Base-by-base conservation (phyloP, 2,797 vertebrate genomes). In the Gila robusta region DNA sequence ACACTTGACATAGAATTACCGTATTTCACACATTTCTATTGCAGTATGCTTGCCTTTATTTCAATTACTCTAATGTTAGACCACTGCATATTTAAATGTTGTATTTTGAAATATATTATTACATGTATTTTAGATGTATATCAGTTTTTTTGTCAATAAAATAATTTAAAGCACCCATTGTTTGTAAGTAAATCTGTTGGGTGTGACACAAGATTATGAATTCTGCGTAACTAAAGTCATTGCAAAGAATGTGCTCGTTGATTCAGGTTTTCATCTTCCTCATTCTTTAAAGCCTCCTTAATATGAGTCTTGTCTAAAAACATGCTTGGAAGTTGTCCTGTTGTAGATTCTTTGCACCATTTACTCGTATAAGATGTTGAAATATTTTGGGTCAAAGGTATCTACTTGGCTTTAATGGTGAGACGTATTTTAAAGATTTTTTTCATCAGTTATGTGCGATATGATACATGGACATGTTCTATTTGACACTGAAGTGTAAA, bases 71-170 rank as follows among this genome's bases (percentile, higher is more conserved):
- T 69, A 39, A 64, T 86, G 41, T 83, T 80, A 85, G 78, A 81
- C 28, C 79, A 85, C 79, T 85, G 59, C 86, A 79, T 89, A 88
- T 90, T 81, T 84, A 91, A 39, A 79, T 87, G 56, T 77, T 89
- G 78, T 88, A 90, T 79, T 84, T 86, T 81, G 44, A 74, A 83
- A 76, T 83, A 44, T 84, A 80, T 87, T 69, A 82, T 82, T 23
- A 79, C 39, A 74, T 89, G 76, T 88, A 87, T 87, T 88, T 86
- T 77, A 79, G 85, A 87, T 35, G 70, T 56, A 54, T 81, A 71
- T 82, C 14, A 16, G 28, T 76, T 44, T 39, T 39, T 87, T 90
- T 77, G 84, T 80, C 86, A 91, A 88, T 91, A 89, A 91, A 92
- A 88, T 81, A 78, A 85, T 81, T 86, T 85, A 59, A 84, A 59